phyloP scores from a whole-genome alignment of 2,113 vertebrate species.

The Scortum barcoo region DNA sequence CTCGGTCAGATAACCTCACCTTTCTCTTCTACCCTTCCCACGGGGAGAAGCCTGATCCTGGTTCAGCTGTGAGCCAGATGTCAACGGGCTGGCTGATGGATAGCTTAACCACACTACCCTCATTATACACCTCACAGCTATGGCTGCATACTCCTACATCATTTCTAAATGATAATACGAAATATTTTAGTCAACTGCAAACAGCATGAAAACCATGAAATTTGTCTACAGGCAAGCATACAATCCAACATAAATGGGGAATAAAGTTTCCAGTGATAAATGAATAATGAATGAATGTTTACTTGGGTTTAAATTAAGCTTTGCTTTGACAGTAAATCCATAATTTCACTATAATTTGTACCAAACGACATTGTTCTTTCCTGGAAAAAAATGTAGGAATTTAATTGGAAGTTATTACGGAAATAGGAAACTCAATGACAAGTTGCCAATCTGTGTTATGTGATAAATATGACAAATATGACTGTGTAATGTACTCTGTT shows the following conservation, averaged over 20 bases:
- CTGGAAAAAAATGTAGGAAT: not conserved
- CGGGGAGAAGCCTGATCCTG: slow-evolving; percentile 11
- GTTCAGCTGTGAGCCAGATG: slow-evolving; percentile 27
- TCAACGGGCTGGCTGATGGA: slow-evolving; percentile 29
- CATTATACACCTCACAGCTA: not conserved
- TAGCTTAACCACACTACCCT: not conserved
- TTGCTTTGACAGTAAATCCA: not conserved
- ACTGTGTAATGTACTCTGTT: too few relatives aligned
- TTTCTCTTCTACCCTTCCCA: not conserved
- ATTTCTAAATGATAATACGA: not conserved
- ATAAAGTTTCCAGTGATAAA: slow-evolving; percentile 9
- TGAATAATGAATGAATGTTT: not conserved
- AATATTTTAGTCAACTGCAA: not conserved
- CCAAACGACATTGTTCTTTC: not conserved
- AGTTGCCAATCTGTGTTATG: not conserved
- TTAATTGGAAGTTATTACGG: not conserved
- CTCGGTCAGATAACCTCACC: not conserved
- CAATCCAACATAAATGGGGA: not conserved
- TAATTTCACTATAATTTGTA: not conserved
- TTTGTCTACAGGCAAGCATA: not conserved
- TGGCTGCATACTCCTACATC: not conserved
- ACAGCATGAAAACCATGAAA: not conserved
- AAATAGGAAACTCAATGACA: not conserved
- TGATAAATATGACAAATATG: not conserved
- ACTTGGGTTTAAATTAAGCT: not conserved